Evolutionary conservation across 2,888 invertebrate species (phyloP).

Genomic region (Amphipyra berbera): DNA sequence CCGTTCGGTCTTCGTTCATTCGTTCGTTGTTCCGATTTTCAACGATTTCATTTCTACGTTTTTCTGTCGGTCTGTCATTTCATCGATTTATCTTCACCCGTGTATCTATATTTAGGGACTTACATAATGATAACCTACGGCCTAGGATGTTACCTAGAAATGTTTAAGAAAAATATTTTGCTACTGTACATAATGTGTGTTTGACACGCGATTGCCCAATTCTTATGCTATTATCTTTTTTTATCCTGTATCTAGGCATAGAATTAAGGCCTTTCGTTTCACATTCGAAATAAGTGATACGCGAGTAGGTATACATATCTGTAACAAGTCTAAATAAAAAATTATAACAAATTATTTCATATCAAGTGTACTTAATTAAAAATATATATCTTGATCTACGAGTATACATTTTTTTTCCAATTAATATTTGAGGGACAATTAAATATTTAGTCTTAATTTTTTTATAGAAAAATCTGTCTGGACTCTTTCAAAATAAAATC

Average conservation of each 20-base stretch:
- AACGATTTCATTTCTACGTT: slow-evolving; percentile 18
- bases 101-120: slow-evolving; percentile 16
- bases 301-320: no score
- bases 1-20: slow-evolving; percentile 44
- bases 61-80: slow-evolving; percentile 20
- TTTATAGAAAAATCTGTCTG: no score
- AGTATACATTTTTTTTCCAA: not conserved
- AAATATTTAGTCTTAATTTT: no score
- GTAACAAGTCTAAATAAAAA: not conserved
- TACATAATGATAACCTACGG: slow-evolving; percentile 5
- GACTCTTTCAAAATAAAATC: no score
- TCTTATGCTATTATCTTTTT: slow-evolving; percentile 31
- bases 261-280: not conserved
- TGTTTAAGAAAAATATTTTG: slow-evolving; percentile 23
- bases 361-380: no score
- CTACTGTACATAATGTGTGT: slow-evolving; percentile 33
- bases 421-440: not conserved
- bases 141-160: slow-evolving; percentile 8
- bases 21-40: slow-evolving; percentile 25
- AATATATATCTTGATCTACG: not conserved
- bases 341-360: no score
- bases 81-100: slow-evolving; percentile 21
- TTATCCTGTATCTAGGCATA: slow-evolving; percentile 22
- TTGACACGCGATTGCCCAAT: slow-evolving; percentile 47
- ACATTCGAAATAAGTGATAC: not conserved